Percentiles rank a stretch among this genome's conserved stretches.
phyloP scores from a whole-genome alignment of 2,113 vertebrate genomes.

The Brienomyrus longianalis region DNA sequence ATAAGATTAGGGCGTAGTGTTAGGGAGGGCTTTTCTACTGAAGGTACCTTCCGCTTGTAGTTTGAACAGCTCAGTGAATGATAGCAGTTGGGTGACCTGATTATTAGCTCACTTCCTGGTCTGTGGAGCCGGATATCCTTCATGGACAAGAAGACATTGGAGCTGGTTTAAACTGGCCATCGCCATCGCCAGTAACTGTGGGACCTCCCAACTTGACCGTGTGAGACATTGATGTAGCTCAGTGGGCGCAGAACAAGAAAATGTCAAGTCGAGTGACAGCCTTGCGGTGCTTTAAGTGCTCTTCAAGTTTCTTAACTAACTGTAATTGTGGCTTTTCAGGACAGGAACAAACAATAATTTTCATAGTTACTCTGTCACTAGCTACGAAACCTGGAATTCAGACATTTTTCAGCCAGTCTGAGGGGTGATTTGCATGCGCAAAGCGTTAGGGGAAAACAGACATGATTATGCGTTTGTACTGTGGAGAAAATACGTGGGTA shows the following conservation, averaged over 20 bases:
- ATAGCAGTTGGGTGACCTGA: neutral
- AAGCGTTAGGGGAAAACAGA: neutral
- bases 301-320: neutral
- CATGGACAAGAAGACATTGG: neutral
- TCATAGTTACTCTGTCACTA: neutral
- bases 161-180: neutral
- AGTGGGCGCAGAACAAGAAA: neutral
- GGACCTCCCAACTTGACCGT: neutral
- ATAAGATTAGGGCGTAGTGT: neutral
- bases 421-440: neutral
- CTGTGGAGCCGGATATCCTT: neutral
- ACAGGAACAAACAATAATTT: neutral
- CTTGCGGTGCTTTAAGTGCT: neutral
- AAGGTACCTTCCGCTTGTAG: neutral
- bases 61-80: neutral
- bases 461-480: conserved; percentile 5
- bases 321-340: neutral
- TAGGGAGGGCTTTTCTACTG: neutral
- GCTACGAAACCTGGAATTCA: neutral
- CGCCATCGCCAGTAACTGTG: neutral
- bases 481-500: neutral
- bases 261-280: neutral
- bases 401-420: neutral
- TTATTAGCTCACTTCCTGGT: neutral
- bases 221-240: neutral